A percentile compares a stretch with the other conserved stretches of the same genome.
Conservation (phyloP, 2,888 invertebrate genomes). For the Synanthedon formicaeformis region DNA sequence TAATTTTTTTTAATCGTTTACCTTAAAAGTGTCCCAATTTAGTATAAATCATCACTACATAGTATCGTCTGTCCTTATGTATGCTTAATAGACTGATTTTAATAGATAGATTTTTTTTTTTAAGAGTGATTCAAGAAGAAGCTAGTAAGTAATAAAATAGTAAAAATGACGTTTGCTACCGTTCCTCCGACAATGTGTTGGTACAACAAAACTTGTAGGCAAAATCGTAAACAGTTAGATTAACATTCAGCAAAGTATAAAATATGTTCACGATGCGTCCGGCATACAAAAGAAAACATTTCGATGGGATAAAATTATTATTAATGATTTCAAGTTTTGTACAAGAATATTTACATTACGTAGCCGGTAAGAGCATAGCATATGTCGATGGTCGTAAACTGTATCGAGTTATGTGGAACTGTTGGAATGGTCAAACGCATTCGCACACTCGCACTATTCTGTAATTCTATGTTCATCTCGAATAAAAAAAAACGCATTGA, state of each 20-base stretch:
- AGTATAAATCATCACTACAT: no score
- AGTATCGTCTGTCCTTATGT: no score
- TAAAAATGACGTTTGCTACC: no score
- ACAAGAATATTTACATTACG: background rate
- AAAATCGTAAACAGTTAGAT: no score
- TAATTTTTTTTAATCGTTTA: no score
- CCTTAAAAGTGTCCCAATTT: no score
- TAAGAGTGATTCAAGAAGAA: no score
- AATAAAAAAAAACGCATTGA: background rate
- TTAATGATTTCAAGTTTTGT: background rate
- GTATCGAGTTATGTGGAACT: constrained; percentile 9
- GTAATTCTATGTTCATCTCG: background rate
- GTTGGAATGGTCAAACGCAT: constrained; percentile 4
- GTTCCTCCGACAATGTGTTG: no score
- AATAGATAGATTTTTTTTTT: no score
- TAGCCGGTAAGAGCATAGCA: background rate
- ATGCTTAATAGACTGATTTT: no score
- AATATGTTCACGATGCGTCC: background rate
- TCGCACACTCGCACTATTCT: background rate
- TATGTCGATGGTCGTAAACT: constrained; percentile 8
- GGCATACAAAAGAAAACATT: background rate
- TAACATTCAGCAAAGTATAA: background rate
- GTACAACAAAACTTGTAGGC: no score
- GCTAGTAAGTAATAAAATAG: no score
- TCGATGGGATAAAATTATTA: background rate